Conservation (phyloP, 2,888 invertebrate genomes). For the Bombylius discolor region DNA sequence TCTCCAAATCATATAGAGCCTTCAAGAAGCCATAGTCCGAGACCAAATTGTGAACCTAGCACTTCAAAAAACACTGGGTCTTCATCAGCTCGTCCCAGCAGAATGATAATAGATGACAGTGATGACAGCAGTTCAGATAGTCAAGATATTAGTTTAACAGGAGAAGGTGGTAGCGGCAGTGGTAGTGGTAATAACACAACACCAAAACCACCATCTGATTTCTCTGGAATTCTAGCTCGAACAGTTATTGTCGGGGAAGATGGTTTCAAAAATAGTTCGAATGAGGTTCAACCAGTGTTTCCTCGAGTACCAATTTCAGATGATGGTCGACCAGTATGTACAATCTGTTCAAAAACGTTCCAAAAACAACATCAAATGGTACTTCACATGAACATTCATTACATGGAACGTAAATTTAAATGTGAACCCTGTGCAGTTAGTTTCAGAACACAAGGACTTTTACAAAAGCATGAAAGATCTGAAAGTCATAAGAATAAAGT, state of each 20-base stretch:
- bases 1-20: no score
- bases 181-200: background rate
- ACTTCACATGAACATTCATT: slow-evolving; percentile 90
- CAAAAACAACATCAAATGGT: slow-evolving; percentile 80
- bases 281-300: slow-evolving; percentile 33
- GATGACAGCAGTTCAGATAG: slow-evolving; percentile 18
- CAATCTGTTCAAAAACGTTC: slow-evolving; percentile 83
- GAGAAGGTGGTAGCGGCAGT: slow-evolving; percentile 23
- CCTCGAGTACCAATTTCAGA: slow-evolving; percentile 46
- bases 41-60: no score
- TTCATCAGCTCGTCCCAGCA: background rate
- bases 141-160: slow-evolving; percentile 12
- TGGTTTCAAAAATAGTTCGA: slow-evolving; percentile 42
- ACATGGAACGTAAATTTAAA: slow-evolving; percentile 81
- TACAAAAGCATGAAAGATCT: slow-evolving; percentile 86
- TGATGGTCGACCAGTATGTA: slow-evolving; percentile 65
- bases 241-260: slow-evolving; percentile 48
- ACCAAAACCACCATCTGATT: slow-evolving; percentile 22
- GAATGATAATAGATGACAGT: slow-evolving; percentile 12
- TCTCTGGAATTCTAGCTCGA: slow-evolving; percentile 29
- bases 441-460: slow-evolving; percentile 78
- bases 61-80: no score
- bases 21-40: no score
- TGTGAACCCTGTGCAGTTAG: slow-evolving; percentile 87
- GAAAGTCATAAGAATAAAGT: slow-evolving; percentile 88